phyloP scores from a whole-genome alignment of 2,797 vertebrate species.

The Australoheros facetus region DNA sequence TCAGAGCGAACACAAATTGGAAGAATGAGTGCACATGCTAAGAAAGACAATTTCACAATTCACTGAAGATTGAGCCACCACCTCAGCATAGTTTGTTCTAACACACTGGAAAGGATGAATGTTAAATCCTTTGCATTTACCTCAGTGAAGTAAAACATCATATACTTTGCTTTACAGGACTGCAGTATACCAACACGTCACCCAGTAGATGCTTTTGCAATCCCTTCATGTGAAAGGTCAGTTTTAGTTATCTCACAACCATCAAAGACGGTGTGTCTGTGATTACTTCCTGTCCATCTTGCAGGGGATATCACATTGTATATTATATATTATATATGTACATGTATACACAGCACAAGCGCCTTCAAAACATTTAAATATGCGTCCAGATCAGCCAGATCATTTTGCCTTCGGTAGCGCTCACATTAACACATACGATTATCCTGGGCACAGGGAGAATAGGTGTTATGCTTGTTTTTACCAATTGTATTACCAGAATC shows the following conservation, averaged over 20 bases:
- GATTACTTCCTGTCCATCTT: slow-evolving; percentile 27
- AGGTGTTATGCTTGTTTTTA: slow-evolving; percentile 55
- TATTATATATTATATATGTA: slow-evolving; percentile 52
- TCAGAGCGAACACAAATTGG: slow-evolving; percentile 26
- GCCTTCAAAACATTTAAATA: slow-evolving; percentile 38
- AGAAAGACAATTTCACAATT: slow-evolving; percentile 43
- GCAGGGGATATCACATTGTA: slow-evolving; percentile 30
- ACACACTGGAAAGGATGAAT: slow-evolving; percentile 4
- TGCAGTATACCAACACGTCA: slow-evolving; percentile 5
- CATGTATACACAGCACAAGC: slow-evolving; percentile 47
- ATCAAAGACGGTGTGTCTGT: slow-evolving; percentile 6
- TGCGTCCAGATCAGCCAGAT: slow-evolving; percentile 35
- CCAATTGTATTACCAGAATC: slow-evolving; percentile 45
- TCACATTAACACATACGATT: slow-evolving; percentile 58
- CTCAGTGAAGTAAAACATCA: slow-evolving; percentile 12
- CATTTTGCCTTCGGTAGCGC: slow-evolving; percentile 15
- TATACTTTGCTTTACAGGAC: neutral
- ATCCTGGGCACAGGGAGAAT: slow-evolving; percentile 52
- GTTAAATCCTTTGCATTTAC: slow-evolving; percentile 15
- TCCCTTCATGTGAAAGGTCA: neutral
- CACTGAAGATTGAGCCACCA: slow-evolving; percentile 33
- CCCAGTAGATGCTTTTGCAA: slow-evolving; percentile 12
- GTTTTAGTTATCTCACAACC: slow-evolving; percentile 20
- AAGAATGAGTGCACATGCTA: slow-evolving; percentile 10
- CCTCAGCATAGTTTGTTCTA: slow-evolving; percentile 18